phyloP scores from a whole-genome alignment of 2,797 vertebrate genomes.

The Cryptoprocta ferox region DNA sequence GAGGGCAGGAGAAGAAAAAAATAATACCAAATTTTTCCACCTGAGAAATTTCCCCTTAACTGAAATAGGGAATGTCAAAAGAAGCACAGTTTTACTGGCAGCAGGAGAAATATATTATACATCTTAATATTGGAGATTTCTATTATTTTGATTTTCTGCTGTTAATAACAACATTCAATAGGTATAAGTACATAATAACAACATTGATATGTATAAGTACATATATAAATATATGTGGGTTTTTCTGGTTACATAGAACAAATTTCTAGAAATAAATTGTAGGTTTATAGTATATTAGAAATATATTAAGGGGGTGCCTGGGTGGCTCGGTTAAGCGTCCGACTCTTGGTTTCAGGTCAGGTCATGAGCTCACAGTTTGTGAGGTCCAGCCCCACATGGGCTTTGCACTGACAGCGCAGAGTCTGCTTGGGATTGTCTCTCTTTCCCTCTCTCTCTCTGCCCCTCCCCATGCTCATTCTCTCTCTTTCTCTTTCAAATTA shows the following conservation, averaged over 20 bases:
- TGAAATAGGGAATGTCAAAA: not conserved
- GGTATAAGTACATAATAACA: not conserved
- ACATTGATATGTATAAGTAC: too few relatives aligned
- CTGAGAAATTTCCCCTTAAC: not conserved
- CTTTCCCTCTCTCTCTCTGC: too few relatives aligned
- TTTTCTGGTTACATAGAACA: not conserved
- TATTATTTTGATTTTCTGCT: not conserved
- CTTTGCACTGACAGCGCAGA: too few relatives aligned
- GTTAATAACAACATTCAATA: not conserved
- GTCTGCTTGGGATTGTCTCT: too few relatives aligned
- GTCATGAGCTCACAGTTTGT: too few relatives aligned
- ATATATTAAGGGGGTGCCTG: not conserved
- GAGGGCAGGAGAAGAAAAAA: not conserved
- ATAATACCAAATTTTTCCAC: not conserved
- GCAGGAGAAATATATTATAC: not conserved
- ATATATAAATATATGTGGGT: not conserved
- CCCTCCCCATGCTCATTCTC: too few relatives aligned
- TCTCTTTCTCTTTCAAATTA: too few relatives aligned
- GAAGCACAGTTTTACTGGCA: not conserved
- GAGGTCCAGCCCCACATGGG: too few relatives aligned
- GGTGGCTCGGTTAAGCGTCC: too few relatives aligned
- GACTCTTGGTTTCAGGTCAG: too few relatives aligned
- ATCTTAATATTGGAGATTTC: not conserved
- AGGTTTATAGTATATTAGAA: not conserved
- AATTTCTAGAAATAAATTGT: conserved; percentile 5